Evolutionary conservation across 2,113 vertebrate species (phyloP).

Genomic region (Poecile atricapillus): DNA sequence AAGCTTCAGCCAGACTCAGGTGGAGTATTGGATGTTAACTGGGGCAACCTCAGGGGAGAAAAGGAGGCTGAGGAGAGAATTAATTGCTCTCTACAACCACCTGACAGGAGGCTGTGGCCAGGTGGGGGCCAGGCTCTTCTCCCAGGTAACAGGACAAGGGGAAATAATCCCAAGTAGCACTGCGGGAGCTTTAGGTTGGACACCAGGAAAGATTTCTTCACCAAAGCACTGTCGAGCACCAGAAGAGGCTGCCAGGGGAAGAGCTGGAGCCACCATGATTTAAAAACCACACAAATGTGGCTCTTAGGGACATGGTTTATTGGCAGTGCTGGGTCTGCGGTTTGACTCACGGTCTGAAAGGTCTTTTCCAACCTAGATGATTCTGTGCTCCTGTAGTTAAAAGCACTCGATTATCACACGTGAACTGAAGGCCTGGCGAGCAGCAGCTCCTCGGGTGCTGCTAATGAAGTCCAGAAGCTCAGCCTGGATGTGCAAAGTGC

Average conservation of each 20-base stretch:
- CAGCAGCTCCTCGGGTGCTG: background rate
- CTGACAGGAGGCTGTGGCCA: background rate
- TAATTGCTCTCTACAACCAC: background rate
- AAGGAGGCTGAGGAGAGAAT: background rate
- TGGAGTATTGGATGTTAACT: background rate
- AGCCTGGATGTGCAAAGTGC: slow-evolving; percentile 21
- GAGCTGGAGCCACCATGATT: background rate
- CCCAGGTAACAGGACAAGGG: background rate
- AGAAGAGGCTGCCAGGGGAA: background rate
- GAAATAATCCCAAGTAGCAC: background rate
- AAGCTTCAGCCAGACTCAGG: background rate
- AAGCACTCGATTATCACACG: background rate
- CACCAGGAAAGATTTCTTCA: background rate
- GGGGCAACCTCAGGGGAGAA: background rate
- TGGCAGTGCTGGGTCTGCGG: background rate
- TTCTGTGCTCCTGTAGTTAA: background rate
- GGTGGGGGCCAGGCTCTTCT: background rate
- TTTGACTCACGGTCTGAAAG: background rate
- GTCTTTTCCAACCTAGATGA: background rate
- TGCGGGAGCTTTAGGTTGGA: background rate
- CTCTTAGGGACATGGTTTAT: background rate
- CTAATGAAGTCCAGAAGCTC: slow-evolving; percentile 22
- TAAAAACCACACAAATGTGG: background rate
- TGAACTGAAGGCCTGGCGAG: background rate
- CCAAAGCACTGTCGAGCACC: background rate